phyloP scores from a whole-genome alignment of 2,888 invertebrate species.

The Pseudanteris insignis region DNA sequence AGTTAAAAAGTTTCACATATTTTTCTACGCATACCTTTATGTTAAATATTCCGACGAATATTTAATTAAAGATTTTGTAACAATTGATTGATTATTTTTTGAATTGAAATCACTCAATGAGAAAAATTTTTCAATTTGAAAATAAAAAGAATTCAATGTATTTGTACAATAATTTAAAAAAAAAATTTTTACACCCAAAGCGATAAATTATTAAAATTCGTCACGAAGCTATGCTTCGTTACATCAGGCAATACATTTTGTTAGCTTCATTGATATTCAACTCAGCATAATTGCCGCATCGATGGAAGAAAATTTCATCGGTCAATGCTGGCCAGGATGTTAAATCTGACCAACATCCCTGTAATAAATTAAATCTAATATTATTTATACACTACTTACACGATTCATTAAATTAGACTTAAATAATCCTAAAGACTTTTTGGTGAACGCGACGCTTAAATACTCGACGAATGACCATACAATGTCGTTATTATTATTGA shows the following conservation, averaged over 20 bases:
- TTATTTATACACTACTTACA: constrained; percentile 64
- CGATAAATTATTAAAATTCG: constrained; percentile 16
- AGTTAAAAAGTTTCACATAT: constrained; percentile 1
- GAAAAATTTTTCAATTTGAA: no score
- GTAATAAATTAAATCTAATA: constrained; percentile 59
- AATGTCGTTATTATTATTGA: constrained; percentile 34
- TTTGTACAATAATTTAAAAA: no score
- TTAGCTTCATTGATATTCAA: no score
- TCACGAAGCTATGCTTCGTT: constrained; percentile 1
- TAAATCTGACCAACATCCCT: neutral
- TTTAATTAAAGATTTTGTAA: constrained; percentile 15
- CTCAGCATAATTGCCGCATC: no score
- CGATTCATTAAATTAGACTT: constrained; percentile 46
- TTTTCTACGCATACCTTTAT: constrained; percentile 7
- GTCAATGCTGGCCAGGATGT: no score
- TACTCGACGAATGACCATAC: constrained; percentile 41
- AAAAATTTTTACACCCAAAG: no score
- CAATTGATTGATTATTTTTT: no score
- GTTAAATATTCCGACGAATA: constrained; percentile 17
- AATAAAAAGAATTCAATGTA: no score
- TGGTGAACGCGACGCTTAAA: constrained; percentile 57
- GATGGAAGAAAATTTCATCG: no score
- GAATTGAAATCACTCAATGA: no score
- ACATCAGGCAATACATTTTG: no score
- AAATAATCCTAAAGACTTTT: constrained; percentile 48